Evolutionary conservation across 2,113 vertebrate genomes (phyloP).

Genomic region (Tetrax tetrax): DNA sequence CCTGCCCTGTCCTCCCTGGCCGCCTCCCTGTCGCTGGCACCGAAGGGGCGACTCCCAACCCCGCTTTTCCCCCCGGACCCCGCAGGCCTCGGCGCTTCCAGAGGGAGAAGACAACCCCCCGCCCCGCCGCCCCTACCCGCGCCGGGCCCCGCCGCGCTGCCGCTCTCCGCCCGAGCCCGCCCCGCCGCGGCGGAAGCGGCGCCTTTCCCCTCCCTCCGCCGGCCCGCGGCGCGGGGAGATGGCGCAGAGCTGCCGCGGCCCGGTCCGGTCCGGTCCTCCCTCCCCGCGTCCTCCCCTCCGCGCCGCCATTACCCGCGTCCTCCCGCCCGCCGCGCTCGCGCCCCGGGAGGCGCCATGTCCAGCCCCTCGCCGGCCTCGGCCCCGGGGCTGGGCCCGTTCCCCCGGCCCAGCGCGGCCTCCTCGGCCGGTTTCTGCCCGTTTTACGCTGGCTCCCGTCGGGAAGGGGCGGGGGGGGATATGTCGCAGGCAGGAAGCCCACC

Average conservation of each 20-base stretch:
- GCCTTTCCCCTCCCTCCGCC: neutral
- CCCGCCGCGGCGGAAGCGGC: neutral
- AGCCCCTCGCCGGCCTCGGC: rapidly evolving
- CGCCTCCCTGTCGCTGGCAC: neutral
- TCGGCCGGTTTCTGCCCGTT: too few species aligned
- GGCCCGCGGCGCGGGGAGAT: too few species aligned
- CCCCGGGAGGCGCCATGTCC: neutral
- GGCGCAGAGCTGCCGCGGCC: too few species aligned
- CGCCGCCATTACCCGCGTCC: neutral
- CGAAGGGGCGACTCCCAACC: neutral
- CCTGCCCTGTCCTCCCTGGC: neutral
- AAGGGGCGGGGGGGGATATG: neutral
- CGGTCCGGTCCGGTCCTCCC: too few species aligned
- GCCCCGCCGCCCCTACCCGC: neutral
- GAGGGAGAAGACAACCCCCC: neutral
- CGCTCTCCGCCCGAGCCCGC: neutral
- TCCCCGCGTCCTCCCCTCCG: neutral
- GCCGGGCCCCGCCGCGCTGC: neutral
- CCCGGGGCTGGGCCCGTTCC: too few species aligned
- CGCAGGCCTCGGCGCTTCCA: neutral
- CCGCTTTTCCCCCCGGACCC: neutral
- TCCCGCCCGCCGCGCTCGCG: neutral
- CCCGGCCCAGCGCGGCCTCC: neutral
- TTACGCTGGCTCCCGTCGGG: neutral
- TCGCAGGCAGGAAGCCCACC: too few species aligned